phyloP scores from a whole-genome alignment of 1,140 invertebrate species.

The Antheraea mylitta region DNA sequence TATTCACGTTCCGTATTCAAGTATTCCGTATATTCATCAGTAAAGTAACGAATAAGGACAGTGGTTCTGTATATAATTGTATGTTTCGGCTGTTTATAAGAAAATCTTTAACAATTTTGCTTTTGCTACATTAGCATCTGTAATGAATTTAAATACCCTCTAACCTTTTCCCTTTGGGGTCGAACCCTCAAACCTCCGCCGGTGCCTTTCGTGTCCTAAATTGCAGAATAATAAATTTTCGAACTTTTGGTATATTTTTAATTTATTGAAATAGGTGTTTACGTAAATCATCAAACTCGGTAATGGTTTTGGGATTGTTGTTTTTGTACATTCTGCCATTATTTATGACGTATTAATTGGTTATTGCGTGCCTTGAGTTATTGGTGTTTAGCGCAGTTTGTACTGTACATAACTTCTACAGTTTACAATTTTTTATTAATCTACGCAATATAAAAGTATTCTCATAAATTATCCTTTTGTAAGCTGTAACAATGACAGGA shows the following conservation, averaged over 20 bases:
- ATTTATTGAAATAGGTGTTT: slow-evolving; percentile 13
- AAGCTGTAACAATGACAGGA: too few relatives aligned
- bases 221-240: slow-evolving; percentile 8
- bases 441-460: not conserved
- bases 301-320: slow-evolving; percentile 1
- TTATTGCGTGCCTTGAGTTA: not conserved
- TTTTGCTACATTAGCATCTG: not conserved
- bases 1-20: too few relatives aligned
- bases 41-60: too few relatives aligned
- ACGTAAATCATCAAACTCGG: slow-evolving; percentile 5
- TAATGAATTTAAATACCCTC: slow-evolving; percentile 1
- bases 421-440: not conserved
- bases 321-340: not conserved
- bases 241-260: slow-evolving; percentile 10
- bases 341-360: slow-evolving; percentile 1
- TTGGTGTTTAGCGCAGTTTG: not conserved
- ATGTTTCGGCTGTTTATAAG: not conserved
- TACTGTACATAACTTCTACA: not conserved
- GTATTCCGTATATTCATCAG: too few relatives aligned
- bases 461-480: too few relatives aligned
- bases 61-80: not conserved
- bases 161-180: slow-evolving; percentile 2
- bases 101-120: not conserved
- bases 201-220: not conserved
- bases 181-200: not conserved